Evolutionary conservation across 2,888 invertebrate genomes (phyloP).

Genomic region (Pyrochroa serraticornis): DNA sequence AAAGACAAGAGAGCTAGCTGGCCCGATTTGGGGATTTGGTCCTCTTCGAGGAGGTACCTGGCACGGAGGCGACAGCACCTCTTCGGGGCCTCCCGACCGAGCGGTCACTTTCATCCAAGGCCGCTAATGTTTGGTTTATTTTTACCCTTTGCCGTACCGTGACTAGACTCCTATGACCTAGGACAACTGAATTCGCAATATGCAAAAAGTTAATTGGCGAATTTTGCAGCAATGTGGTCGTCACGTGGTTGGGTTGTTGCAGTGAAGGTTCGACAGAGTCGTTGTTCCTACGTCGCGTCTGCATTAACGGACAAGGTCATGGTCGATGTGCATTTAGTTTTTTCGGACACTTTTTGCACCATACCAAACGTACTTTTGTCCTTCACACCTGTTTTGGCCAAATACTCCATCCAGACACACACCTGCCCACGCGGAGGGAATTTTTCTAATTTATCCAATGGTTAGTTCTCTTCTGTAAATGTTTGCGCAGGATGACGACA

Average conservation of each 20-base stretch:
- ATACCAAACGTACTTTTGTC: slow-evolving; percentile 23
- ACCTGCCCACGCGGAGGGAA: neutral
- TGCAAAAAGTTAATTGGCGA: slow-evolving; percentile 45
- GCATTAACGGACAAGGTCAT: slow-evolving; percentile 42
- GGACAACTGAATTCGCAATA: slow-evolving; percentile 45
- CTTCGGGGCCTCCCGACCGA: slow-evolving; percentile 44
- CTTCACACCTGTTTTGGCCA: slow-evolving; percentile 26
- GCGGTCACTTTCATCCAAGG: slow-evolving; percentile 56
- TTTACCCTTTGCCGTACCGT: slow-evolving; percentile 49
- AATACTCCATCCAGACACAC: slow-evolving; percentile 6
- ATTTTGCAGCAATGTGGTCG: slow-evolving; percentile 33
- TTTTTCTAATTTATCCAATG: neutral
- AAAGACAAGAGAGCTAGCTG: neutral
- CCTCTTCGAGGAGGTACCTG: slow-evolving; percentile 18
- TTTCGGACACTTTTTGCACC: slow-evolving; percentile 24
- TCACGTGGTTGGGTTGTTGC: slow-evolving; percentile 32
- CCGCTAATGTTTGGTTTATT: slow-evolving; percentile 51
- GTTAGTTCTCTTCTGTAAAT: too few relatives aligned
- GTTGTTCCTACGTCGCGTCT: slow-evolving; percentile 30
- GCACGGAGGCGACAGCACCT: slow-evolving; percentile 42
- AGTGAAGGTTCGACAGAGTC: slow-evolving; percentile 23
- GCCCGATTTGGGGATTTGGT: slow-evolving; percentile 19
- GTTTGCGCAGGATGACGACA: too few relatives aligned
- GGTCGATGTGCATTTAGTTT: slow-evolving; percentile 30
- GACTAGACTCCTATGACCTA: slow-evolving; percentile 52